phyloP scores from a whole-genome alignment of 1,140 invertebrate genomes.

The Rhagoletis pomonella region DNA sequence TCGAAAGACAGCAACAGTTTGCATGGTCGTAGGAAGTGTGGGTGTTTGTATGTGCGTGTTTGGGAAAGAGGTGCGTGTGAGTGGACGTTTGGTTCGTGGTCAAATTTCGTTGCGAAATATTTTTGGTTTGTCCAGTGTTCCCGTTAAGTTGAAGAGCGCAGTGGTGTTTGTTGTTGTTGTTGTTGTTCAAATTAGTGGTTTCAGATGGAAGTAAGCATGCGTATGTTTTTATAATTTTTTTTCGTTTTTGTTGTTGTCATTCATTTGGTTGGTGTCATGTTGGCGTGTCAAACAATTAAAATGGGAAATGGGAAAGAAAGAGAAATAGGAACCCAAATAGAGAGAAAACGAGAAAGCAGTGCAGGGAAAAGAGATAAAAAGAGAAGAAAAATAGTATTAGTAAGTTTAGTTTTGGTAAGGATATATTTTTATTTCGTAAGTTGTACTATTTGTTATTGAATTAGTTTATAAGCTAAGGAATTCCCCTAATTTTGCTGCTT shows the following conservation, averaged over 20 bases:
- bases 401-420: not conserved
- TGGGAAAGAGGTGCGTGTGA: not conserved
- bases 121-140: not conserved
- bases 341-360: constrained; percentile 14
- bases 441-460: not conserved
- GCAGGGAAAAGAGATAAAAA: constrained; percentile 44
- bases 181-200: not conserved
- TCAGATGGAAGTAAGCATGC: not conserved
- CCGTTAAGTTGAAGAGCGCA: not conserved
- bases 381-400: constrained; percentile 49
- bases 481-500: too few relatives aligned
- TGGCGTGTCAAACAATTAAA: constrained; percentile 39
- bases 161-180: not conserved
- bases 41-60: not conserved
- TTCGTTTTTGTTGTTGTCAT: not conserved
- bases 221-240: not conserved
- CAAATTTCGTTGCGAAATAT: not conserved
- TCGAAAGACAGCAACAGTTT: not conserved
- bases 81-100: constrained; percentile 17
- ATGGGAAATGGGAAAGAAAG: not conserved
- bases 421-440: not conserved
- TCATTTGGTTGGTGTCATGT: constrained; percentile 13
- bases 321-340: not conserved
- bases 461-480: too few relatives aligned
- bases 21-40: not conserved